Percentiles rank a stretch among this genome's conserved stretches.
Evolutionary conservation across 2,888 invertebrate genomes (phyloP).

Genomic region (Eupsilia transversa): DNA sequence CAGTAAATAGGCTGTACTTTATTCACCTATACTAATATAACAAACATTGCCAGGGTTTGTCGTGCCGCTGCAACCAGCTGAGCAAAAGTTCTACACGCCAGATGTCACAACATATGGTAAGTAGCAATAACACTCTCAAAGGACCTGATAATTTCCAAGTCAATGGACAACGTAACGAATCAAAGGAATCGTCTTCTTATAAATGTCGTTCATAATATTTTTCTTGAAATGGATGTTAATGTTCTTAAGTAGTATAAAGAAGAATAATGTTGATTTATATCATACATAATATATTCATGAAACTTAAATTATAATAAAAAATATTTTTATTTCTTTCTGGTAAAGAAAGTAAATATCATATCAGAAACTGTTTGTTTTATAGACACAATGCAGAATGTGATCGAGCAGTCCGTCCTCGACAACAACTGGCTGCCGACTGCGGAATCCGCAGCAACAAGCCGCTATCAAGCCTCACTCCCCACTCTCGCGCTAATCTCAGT

Average conservation of each 20-base stretch:
- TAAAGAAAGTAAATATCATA: not conserved
- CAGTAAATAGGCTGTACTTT: not conserved
- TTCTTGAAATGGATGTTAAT: conserved; percentile 11
- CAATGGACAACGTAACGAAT: conserved; percentile 23
- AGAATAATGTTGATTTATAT: not conserved
- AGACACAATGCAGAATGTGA: conserved; percentile 89
- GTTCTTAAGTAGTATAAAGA: not conserved
- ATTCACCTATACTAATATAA: conserved; percentile 24
- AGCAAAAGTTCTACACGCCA: conserved; percentile 87
- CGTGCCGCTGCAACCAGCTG: conserved; percentile 87
- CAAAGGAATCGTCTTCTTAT: conserved; percentile 15
- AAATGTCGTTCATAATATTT: conserved; percentile 14
- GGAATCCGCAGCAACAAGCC: conserved; percentile 81
- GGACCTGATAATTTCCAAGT: conserved; percentile 37
- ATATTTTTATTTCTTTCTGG: not conserved
- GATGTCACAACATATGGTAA: conserved; percentile 88
- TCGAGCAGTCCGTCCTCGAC: conserved; percentile 89
- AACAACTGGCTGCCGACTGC: conserved; percentile 89
- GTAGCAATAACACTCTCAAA: conserved; percentile 53
- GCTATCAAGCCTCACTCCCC: conserved; percentile 76
- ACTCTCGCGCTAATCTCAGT: conserved; percentile 75
- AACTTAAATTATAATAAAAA: not conserved
- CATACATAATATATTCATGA: not conserved
- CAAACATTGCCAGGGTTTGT: conserved; percentile 79
- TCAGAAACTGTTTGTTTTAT: conserved; percentile 48